Percentiles rank a stretch among this genome's conserved stretches.
These are phyloP conservation scores for Cataglyphis livida DNA, from an alignment of 2,888 invertebrate genomes.

Conservation along the genomic window DNA sequence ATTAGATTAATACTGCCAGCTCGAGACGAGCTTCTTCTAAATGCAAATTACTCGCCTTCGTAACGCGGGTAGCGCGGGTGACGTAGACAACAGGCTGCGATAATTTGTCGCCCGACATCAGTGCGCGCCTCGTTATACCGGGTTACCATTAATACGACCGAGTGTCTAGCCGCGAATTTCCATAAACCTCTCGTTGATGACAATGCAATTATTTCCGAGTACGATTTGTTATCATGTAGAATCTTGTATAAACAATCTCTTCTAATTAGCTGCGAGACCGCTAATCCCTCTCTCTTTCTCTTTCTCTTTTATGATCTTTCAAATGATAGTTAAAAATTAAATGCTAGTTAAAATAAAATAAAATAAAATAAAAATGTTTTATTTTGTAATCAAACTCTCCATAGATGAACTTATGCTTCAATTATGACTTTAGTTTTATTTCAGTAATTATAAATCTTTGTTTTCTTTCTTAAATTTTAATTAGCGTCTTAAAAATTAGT, in stretches of 20 bases:
- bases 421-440: constrained; percentile 6
- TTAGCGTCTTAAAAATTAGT: not conserved
- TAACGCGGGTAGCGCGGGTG: constrained; percentile 47
- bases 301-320: not conserved
- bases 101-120: constrained; percentile 70
- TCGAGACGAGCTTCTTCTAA: constrained; percentile 69
- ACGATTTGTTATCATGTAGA: constrained; percentile 64
- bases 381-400: not conserved
- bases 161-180: constrained; percentile 68
- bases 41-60: constrained; percentile 74
- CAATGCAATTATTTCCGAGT: constrained; percentile 78
- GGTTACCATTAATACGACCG: constrained; percentile 35
- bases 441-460: not conserved
- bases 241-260: constrained; percentile 65
- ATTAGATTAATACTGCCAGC: constrained; percentile 68
- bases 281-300: not conserved
- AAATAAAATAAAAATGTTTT: no score
- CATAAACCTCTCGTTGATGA: constrained; percentile 78
- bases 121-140: constrained; percentile 61
- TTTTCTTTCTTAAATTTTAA: not conserved
- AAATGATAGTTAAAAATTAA: not conserved
- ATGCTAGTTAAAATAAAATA: not conserved
- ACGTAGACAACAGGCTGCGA: constrained; percentile 54
- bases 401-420: not conserved
- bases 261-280: constrained; percentile 38